These are phyloP conservation scores for Notodonta dromedarius DNA, from an alignment of 2,888 invertebrate species.

Conservation along the genomic window DNA sequence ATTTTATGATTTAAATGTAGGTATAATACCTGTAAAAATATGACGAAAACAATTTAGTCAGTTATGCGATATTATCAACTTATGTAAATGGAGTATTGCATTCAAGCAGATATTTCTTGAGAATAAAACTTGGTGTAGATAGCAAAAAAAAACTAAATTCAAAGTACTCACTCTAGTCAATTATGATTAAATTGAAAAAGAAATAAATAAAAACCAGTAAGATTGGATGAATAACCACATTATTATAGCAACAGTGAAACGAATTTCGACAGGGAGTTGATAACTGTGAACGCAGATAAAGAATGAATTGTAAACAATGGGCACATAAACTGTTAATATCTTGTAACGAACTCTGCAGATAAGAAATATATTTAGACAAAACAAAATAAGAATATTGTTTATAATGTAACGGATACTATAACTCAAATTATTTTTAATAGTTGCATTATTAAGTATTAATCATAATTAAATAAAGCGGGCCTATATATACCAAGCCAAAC, in stretches of 20 bases:
- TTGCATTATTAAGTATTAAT: neutral
- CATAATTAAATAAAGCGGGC: neutral
- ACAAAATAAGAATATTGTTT: constrained; percentile 53
- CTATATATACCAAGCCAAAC: too few species aligned
- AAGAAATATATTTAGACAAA: constrained; percentile 68
- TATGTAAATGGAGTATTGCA: too few species aligned
- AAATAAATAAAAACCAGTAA: constrained; percentile 20
- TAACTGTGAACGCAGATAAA: constrained; percentile 72
- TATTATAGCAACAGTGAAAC: constrained; percentile 72
- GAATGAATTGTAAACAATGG: constrained; percentile 77
- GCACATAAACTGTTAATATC: constrained; percentile 54
- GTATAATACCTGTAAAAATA: neutral
- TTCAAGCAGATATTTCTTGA: too few species aligned
- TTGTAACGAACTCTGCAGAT: constrained; percentile 68
- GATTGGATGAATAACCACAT: constrained; percentile 35
- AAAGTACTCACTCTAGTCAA: neutral
- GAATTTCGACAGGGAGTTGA: constrained; percentile 71
- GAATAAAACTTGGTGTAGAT: too few species aligned
- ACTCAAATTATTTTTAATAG: constrained; percentile 19
- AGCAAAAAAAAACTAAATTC: too few species aligned
- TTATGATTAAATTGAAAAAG: constrained; percentile 2
- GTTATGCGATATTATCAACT: too few species aligned
- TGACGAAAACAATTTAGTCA: neutral
- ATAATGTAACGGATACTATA: constrained; percentile 30
- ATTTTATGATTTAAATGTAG: constrained; percentile 42